Evolutionary conservation across 2,888 invertebrate species (phyloP).

Genomic region (Arenicola marina): DNA sequence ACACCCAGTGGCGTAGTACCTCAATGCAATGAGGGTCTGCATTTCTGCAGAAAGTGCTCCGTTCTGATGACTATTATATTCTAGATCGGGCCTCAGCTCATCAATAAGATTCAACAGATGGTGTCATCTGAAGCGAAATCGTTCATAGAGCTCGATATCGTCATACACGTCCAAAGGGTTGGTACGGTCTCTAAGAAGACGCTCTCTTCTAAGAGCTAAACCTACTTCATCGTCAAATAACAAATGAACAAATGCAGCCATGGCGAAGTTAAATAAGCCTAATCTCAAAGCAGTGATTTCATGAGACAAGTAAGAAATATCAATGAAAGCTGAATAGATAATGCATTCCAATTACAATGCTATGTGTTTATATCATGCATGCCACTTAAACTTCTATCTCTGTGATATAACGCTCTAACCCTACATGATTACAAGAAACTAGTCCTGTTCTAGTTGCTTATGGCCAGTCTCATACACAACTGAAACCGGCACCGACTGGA

Average conservation of each 20-base stretch:
- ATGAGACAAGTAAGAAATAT: too few relatives aligned
- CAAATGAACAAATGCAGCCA: not conserved
- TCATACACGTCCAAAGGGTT: not conserved
- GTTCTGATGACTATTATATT: not conserved
- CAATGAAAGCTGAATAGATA: too few relatives aligned
- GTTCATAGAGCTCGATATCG: not conserved
- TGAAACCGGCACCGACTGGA: too few relatives aligned
- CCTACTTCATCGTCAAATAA: not conserved
- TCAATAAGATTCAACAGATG: not conserved
- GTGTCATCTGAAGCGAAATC: not conserved
- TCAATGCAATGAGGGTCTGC: not conserved
- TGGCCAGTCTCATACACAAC: too few relatives aligned
- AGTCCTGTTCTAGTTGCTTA: too few relatives aligned
- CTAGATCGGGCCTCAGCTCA: not conserved
- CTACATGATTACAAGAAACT: too few relatives aligned
- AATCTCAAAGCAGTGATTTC: too few relatives aligned
- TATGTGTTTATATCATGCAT: not conserved
- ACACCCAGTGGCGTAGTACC: not conserved
- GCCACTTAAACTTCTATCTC: too few relatives aligned
- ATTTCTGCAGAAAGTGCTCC: not conserved
- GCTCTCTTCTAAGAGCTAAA: not conserved
- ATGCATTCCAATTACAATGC: not conserved
- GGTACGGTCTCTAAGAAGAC: not conserved
- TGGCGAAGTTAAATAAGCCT: not conserved
- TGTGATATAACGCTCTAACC: too few relatives aligned